Evolutionary conservation across 2,888 invertebrate species (phyloP).

Genomic region (Latrodectus elegans): DNA sequence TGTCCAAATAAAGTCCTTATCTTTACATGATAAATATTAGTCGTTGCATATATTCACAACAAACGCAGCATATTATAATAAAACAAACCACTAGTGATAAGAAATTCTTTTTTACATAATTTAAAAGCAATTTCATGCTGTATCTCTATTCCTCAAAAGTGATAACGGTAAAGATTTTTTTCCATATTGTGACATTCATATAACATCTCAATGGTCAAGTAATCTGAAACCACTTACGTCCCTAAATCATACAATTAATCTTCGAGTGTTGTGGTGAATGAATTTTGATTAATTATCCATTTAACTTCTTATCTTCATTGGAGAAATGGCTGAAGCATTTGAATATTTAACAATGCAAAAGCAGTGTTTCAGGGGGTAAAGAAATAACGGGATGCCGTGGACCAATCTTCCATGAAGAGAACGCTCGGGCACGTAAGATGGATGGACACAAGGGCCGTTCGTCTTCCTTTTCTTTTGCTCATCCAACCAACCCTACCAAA

Average conservation of each 20-base stretch:
- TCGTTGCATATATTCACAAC: no score
- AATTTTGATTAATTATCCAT: conserved; percentile 60
- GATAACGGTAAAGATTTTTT: no score
- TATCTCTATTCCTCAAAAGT: no score
- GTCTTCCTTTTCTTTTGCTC: conserved; percentile 55
- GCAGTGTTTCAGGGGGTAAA: conserved; percentile 1
- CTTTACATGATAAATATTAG: no score
- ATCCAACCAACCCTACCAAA: conserved; percentile 14
- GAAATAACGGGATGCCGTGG: conserved; percentile 14
- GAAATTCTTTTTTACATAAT: no score
- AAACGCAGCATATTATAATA: no score
- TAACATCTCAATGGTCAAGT: neutral
- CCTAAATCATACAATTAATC: conserved; percentile 29
- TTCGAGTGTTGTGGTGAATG: conserved; percentile 19
- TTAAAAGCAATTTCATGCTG: no score
- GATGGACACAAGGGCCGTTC: conserved; percentile 50
- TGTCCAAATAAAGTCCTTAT: no score
- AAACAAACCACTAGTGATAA: no score
- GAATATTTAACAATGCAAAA: conserved; percentile 6
- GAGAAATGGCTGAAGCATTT: neutral
- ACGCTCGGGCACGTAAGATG: conserved; percentile 37
- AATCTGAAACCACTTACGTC: neutral
- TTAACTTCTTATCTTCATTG: conserved; percentile 34
- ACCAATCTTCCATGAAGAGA: conserved; percentile 53
- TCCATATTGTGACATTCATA: neutral